These are phyloP conservation scores for Dendrophyllia cribrosa DNA, from an alignment of 64 coral and sea anemone genomes.

Conservation along the genomic window DNA sequence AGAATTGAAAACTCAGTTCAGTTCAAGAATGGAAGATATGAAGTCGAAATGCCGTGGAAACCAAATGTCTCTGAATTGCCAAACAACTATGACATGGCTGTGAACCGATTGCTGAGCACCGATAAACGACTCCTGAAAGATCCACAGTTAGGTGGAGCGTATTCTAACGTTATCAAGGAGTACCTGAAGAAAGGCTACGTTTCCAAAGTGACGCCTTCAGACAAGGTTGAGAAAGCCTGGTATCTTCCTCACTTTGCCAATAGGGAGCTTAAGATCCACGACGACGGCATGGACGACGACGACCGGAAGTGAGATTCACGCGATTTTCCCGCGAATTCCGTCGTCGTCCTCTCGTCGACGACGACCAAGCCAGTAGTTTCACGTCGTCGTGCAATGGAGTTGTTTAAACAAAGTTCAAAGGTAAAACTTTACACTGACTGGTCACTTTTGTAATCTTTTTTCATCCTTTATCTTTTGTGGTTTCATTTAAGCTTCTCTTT, in stretches of 20 bases:
- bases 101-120: conserved; percentile 63
- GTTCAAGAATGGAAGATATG: conserved; percentile 49
- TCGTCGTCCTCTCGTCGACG: no score
- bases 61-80: conserved; percentile 27
- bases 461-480: no score
- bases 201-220: conserved; percentile 33
- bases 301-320: no score
- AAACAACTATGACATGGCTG: conserved; percentile 68
- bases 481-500: no score
- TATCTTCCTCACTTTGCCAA: conserved; percentile 54
- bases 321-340: no score
- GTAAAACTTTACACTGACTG: no score
- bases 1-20: conserved; percentile 32
- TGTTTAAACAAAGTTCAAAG: no score
- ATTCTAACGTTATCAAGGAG: conserved; percentile 47
- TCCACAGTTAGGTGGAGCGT: conserved; percentile 39
- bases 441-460: no score
- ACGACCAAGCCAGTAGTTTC: no score
- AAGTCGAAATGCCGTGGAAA: conserved; percentile 69
- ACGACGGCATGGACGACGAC: no score
- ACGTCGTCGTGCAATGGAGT: no score
- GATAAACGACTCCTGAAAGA: conserved; percentile 69
- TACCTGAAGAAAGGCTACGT: conserved; percentile 78
- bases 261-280: no score
- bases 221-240: conserved; percentile 31